A percentile compares a stretch with the other conserved stretches of the same genome.
Conservation (phyloP, 92 coral and sea anemone species). For the Pocillopora grandis region DNA sequence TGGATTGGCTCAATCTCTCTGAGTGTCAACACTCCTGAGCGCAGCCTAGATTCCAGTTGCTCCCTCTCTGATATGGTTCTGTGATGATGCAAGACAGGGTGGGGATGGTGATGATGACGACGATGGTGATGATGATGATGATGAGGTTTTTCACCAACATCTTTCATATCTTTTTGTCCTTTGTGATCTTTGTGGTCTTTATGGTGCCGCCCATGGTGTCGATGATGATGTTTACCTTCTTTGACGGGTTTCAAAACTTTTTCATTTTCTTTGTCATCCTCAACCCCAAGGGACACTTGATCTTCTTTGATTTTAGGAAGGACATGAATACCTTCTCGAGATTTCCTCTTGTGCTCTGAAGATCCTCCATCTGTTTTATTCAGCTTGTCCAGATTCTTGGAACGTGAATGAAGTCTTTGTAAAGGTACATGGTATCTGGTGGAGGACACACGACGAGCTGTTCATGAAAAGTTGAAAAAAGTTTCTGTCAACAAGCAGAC, state of each 20-base stretch:
- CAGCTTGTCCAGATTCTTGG: conserved; percentile 24
- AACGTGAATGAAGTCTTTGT: conserved; percentile 53
- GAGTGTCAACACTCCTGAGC: conserved; percentile 77
- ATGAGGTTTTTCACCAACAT: conserved; percentile 27
- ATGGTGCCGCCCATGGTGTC: conserved; percentile 34
- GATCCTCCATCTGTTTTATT: conserved; percentile 41
- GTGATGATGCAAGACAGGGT: conserved; percentile 50
- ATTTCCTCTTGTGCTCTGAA: conserved; percentile 35
- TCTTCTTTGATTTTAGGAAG: conserved; percentile 53
- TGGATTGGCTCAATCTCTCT: conserved; percentile 67
- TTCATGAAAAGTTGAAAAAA: neutral
- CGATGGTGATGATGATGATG: conserved; percentile 45
- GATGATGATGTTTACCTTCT: conserved; percentile 16
- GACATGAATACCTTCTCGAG: conserved; percentile 41
- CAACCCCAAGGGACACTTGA: conserved; percentile 24
- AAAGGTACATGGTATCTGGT: conserved; percentile 71
- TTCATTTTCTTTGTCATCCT: conserved; percentile 23
- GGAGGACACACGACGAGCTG: conserved; percentile 63
- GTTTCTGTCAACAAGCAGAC: too few relatives aligned
- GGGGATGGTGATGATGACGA: conserved; percentile 40
- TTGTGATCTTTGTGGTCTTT: conserved; percentile 46
- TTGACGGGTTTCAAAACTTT: neutral
- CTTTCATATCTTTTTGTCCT: conserved; percentile 2
- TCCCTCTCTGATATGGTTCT: conserved; percentile 74
- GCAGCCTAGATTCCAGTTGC: conserved; percentile 65